phyloP scores from a whole-genome alignment of 2,113 vertebrate species.

The Aleadryas rufinucha region DNA sequence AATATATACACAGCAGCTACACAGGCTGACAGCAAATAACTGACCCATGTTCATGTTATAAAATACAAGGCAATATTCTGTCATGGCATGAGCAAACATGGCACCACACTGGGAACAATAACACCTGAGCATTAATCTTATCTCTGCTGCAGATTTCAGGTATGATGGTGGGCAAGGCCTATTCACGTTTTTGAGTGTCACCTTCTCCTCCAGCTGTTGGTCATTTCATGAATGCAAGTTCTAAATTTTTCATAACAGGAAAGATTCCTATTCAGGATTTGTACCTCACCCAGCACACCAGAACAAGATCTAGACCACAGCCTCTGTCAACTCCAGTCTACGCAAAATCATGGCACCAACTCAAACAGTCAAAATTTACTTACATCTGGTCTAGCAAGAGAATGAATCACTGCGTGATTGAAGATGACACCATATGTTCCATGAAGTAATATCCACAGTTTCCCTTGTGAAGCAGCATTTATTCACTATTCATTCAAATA shows the following conservation, averaged over 20 bases:
- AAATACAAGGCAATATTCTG: not conserved
- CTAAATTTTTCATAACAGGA: not conserved
- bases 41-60: not conserved
- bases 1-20: not conserved
- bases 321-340: not conserved
- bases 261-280: not conserved
- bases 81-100: not conserved
- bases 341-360: not conserved
- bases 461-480: not conserved
- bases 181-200: not conserved
- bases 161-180: not conserved
- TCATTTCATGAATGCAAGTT: not conserved
- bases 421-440: not conserved
- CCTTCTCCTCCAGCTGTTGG: not conserved
- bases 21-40: not conserved
- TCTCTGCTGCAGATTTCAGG: not conserved
- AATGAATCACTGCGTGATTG: not conserved
- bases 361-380: not conserved
- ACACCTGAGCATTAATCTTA: not conserved
- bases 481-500: not conserved
- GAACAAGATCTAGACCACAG: not conserved
- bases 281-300: not conserved
- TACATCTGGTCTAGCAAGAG: not conserved
- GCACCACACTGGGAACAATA: not conserved
- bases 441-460: not conserved